These are phyloP conservation scores for Tupaia chinensis DNA, from an alignment of 2,113 vertebrate species.

Conservation along the genomic window DNA sequence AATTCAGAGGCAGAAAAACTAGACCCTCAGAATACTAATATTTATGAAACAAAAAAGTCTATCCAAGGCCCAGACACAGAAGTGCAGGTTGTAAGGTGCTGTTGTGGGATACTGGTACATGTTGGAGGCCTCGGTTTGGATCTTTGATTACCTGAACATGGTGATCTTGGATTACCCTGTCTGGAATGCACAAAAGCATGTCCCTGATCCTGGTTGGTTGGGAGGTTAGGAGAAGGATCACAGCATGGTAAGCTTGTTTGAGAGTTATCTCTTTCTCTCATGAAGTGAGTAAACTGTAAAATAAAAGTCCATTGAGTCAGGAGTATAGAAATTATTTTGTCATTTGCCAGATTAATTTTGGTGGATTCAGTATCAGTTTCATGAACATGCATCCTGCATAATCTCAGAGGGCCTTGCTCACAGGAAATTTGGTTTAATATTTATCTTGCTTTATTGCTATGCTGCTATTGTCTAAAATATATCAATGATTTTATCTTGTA, in stretches of 20 bases:
- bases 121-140: too few species aligned
- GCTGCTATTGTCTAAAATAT: neutral
- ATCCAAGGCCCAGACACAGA: too few species aligned
- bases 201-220: too few species aligned
- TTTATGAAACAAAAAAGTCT: too few species aligned
- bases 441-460: neutral
- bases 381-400: fast-evolving
- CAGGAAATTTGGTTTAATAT: neutral
- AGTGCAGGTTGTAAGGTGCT: too few species aligned
- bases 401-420: neutral
- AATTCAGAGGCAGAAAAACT: neutral
- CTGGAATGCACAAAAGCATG: too few species aligned
- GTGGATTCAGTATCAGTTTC: neutral
- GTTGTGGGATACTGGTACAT: too few species aligned
- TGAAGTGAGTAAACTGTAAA: neutral
- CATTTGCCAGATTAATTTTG: neutral
- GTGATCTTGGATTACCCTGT: too few species aligned
- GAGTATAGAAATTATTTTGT: neutral
- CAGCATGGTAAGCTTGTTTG: too few species aligned
- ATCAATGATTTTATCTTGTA: neutral
- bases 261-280: too few species aligned
- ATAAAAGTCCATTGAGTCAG: neutral
- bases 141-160: too few species aligned
- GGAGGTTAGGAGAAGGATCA: too few species aligned
- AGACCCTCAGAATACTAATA: neutral